Base-by-base conservation (phyloP, 2,113 vertebrate genomes). In the Sinosuthora webbiana region DNA sequence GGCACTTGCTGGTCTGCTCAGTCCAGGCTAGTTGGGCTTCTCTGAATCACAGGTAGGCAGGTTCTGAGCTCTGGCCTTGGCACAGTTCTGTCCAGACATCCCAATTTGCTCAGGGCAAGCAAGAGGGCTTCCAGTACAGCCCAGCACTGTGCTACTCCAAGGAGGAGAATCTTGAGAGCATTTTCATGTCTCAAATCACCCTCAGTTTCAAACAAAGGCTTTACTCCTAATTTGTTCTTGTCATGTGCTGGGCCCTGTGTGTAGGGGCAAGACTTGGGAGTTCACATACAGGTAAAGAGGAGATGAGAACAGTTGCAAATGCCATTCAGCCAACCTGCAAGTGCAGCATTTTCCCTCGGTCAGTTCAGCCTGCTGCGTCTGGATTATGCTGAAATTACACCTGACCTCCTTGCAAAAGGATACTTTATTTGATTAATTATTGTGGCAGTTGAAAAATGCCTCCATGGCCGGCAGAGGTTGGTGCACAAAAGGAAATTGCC, bases 301-400 rank as follows among this genome's bases (percentile, higher is more conserved):
- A 64, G 78, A 22, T 17, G 39, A 77, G 62, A 78, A 56, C 22
- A 56, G 25, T 9, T 52, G 31, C 53, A n/a, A 59, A 55, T 30
- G 37, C 30, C 2, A 0, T 49, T 52, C 18, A 37, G 12, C 37
- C 44, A 41, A 21, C 7, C 11, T 64, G 37, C 28, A 52, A 83
- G 19, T 13, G 52, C 78, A 77, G 52, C 23, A 3, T 76, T 90
- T 89, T 59, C 44, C 60, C 18, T 14, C 20, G 49, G 39, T 44
- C 56, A n/a, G 13, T 50, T 89, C 74, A 47, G 55, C 30, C 55
- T 84, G 31, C 57, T 71, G 37, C 7, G 0, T 20, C 75, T 45
- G 50, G 87, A 67, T 95, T 85, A 71, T 55, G 78, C 84, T 96
- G 94, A 97, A 96, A 96, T 95, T 78, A 90, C 80, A 97, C 81